Evolutionary conservation across 2,888 invertebrate genomes (phyloP).

Genomic region (Andrena minutula): DNA sequence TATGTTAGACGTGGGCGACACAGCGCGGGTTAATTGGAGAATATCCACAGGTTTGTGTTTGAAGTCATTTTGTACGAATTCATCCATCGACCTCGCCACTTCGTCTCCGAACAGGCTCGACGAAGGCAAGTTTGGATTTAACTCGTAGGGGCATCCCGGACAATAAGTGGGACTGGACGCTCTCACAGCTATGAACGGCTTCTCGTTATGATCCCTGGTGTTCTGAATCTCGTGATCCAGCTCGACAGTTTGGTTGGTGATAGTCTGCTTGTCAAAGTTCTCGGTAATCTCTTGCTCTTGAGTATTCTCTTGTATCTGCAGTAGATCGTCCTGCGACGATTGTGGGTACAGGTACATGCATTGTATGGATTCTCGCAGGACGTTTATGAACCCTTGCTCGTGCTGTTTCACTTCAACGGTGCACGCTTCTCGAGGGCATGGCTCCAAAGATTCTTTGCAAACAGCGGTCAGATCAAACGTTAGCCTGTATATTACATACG

Average conservation of each 20-base stretch:
- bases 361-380: conserved; percentile 76
- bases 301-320: conserved; percentile 61
- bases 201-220: conserved; percentile 76
- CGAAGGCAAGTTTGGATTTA: conserved; percentile 81
- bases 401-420: conserved; percentile 78
- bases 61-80: conserved; percentile 75
- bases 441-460: conserved; percentile 71
- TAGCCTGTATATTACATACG: conserved; percentile 76
- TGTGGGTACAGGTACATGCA: conserved; percentile 78
- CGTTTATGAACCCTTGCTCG: conserved; percentile 72
- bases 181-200: conserved; percentile 80
- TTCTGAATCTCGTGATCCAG: conserved; percentile 80
- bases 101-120: conserved; percentile 77
- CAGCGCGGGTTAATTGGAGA: conserved; percentile 77
- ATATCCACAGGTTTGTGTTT: conserved; percentile 80
- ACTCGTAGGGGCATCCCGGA: conserved; percentile 82
- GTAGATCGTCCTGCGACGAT: conserved; percentile 62
- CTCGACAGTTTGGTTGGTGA: conserved; percentile 69
- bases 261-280: conserved; percentile 72
- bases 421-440: conserved; percentile 79
- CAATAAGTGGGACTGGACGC: conserved; percentile 77
- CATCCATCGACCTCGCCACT: conserved; percentile 77
- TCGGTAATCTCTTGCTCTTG: conserved; percentile 71
- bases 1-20: conserved; percentile 78
- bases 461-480: conserved; percentile 78